Evolutionary conservation across 2,797 vertebrate species (phyloP).

Genomic region (Glyptemys insculpta): DNA sequence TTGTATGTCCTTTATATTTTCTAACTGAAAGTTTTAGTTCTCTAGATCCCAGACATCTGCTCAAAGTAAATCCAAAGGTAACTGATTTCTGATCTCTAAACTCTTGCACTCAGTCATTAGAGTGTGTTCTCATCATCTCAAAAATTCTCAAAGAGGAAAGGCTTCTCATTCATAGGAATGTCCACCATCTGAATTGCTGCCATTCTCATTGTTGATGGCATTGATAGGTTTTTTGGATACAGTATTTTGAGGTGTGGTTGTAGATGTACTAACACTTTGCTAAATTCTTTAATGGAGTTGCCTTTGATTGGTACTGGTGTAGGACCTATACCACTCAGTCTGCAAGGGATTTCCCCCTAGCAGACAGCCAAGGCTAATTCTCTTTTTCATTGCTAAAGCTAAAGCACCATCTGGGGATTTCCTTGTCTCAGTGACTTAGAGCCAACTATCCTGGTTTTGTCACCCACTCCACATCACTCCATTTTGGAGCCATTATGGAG

Average conservation of each 20-base stretch:
- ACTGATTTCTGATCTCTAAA: neutral
- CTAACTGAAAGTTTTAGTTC: neutral
- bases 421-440: neutral
- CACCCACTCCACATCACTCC: neutral
- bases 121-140: neutral
- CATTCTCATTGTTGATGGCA: neutral
- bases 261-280: neutral
- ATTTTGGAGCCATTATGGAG: neutral
- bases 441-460: neutral
- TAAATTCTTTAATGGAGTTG: neutral
- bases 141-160: accelerated
- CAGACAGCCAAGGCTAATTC: neutral
- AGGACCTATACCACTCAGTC: neutral
- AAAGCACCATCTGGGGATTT: neutral
- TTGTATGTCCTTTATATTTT: neutral
- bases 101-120: neutral
- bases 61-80: neutral
- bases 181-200: neutral
- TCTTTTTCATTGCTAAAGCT: neutral
- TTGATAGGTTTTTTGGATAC: neutral
- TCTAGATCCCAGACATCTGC: neutral
- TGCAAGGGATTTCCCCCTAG: neutral
- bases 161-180: neutral
- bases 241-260: neutral
- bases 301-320: neutral